Conservation (phyloP, 1,140 invertebrate genomes). For the Matsumurasca onukii region DNA sequence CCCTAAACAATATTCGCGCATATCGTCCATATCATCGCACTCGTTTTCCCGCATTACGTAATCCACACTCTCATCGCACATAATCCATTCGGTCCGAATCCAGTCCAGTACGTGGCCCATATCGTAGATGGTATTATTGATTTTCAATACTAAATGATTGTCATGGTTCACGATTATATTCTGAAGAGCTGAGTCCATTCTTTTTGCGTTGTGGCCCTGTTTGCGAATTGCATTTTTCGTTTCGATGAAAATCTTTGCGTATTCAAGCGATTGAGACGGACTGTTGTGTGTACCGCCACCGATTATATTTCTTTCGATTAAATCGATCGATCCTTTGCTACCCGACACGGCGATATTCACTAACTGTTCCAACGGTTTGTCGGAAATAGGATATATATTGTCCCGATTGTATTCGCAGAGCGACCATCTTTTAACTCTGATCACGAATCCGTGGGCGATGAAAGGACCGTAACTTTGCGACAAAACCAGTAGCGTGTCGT, state of each 20-base stretch:
- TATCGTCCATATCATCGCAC: too few relatives aligned
- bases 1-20: too few relatives aligned
- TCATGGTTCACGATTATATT: conserved; percentile 14
- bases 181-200: conserved; percentile 9
- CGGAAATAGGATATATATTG: not conserved
- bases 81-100: not conserved
- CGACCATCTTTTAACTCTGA: not conserved
- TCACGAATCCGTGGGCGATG: not conserved
- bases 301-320: not conserved
- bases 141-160: not conserved
- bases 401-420: not conserved
- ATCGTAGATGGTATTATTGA: conserved; percentile 10
- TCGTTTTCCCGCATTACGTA: too few relatives aligned
- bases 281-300: not conserved
- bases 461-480: conserved; percentile 1
- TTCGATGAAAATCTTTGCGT: conserved; percentile 17
- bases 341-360: conserved; percentile 1
- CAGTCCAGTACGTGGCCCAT: conserved; percentile 2
- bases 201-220: conserved; percentile 12
- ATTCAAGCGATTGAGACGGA: not conserved
- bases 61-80: too few relatives aligned
- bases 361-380: not conserved
- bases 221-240: not conserved
- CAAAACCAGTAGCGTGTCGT: conserved; percentile 9
- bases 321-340: not conserved